Conservation (phyloP, 1,140 invertebrate genomes). For the Cydia amplana region DNA sequence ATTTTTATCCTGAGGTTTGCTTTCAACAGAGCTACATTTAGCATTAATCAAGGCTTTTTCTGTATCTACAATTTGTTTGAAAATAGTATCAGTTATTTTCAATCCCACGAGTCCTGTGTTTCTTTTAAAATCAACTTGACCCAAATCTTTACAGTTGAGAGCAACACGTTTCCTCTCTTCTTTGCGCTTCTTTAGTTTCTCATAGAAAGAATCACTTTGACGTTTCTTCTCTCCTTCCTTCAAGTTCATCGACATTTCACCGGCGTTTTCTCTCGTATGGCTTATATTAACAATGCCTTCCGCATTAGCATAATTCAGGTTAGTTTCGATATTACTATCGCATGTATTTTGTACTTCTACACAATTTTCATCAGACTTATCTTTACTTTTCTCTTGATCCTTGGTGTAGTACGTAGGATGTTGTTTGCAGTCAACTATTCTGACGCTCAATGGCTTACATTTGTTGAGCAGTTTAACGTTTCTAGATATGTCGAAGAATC, state of each 20-base stretch:
- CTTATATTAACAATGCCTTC: neutral
- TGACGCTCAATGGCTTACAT: slow-evolving; percentile 44
- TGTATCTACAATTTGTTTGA: neutral
- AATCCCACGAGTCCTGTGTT: slow-evolving; percentile 45
- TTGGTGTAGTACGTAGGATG: slow-evolving; percentile 46
- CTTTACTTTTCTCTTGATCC: slow-evolving; percentile 23
- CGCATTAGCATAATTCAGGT: neutral
- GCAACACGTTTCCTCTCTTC: neutral
- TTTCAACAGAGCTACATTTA: slow-evolving; percentile 2
- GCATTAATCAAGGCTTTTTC: neutral
- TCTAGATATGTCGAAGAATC: slow-evolving; percentile 27
- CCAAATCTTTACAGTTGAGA: slow-evolving; percentile 21
- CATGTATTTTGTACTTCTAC: neutral
- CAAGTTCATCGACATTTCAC: neutral
- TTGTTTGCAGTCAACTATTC: slow-evolving; percentile 49
- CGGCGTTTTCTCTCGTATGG: neutral
- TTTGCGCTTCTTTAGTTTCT: slow-evolving; percentile 2
- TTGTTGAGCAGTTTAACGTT: slow-evolving; percentile 31
- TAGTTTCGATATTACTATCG: neutral
- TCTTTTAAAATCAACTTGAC: slow-evolving; percentile 43
- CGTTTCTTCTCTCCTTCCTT: neutral
- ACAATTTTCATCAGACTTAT: no score
- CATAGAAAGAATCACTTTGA: neutral
- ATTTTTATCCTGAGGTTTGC: neutral
- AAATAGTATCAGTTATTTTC: slow-evolving; percentile 33